A percentile compares a stretch with the other conserved stretches of the same genome.
phyloP scores from a whole-genome alignment of 2,113 vertebrate genomes.

The Sinosuthora webbiana region DNA sequence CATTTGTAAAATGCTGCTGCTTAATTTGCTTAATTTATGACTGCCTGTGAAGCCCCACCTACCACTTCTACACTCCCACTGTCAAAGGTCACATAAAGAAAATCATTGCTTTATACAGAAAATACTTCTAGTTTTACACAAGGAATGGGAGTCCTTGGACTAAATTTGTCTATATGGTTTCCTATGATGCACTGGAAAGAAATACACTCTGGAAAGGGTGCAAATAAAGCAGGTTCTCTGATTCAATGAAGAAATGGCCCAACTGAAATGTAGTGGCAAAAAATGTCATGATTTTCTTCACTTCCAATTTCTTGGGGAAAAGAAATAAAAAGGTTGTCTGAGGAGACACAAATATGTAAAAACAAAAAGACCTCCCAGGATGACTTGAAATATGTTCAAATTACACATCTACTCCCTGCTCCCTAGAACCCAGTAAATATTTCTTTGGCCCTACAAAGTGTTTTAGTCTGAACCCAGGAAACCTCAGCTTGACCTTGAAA shows the following conservation, averaged over 20 bases:
- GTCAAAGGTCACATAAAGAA: not conserved
- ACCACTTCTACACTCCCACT: not conserved
- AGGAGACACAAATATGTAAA: conserved; percentile 43
- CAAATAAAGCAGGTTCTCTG: not conserved
- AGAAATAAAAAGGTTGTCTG: not conserved
- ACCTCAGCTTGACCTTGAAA: conserved; percentile 57
- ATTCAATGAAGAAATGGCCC: not conserved
- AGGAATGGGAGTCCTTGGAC: not conserved
- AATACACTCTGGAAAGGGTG: not conserved
- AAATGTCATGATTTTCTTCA: not conserved
- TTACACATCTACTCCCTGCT: conserved; percentile 44
- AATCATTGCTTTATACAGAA: not conserved
- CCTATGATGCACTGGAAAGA: not conserved
- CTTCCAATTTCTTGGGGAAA: not conserved
- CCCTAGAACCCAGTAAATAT: conserved; percentile 56
- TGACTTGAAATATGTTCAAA: conserved; percentile 49
- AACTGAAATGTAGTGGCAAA: not conserved
- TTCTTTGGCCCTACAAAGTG: conserved; percentile 34
- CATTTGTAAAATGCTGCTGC: not conserved
- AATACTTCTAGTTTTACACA: not conserved
- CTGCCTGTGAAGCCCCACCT: not conserved
- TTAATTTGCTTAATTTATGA: not conserved
- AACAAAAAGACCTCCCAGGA: conserved; percentile 54
- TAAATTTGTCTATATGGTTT: not conserved
- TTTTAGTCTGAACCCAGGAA: conserved; percentile 54